Evolutionary conservation across 2,113 vertebrate genomes (phyloP), one percentile per base, ranked within the genome.

Genomic region (Megaleporinus macrocephalus): DNA sequence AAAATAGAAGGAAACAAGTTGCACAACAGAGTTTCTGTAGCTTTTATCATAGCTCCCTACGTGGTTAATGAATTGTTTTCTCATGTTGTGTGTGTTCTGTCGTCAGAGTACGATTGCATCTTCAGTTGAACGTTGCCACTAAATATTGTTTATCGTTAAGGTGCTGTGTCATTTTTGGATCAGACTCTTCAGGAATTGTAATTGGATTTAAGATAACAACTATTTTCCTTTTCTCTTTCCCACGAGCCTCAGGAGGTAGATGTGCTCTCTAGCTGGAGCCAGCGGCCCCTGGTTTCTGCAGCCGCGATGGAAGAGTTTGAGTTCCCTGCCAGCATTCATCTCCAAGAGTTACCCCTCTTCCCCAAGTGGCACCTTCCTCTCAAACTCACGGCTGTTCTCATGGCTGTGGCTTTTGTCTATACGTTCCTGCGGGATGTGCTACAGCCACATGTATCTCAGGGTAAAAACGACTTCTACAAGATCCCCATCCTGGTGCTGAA

Each of bases 401-500:
- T 93, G 13, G 86, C 88, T 16, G 63, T 93, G 74, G 88, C 89
- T 4, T 97, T 96, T 85, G 63, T 94, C 73, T 96, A 96, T 83
- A 95, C 94, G 59, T 87, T 91, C 16, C 14, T 96, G 6, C 91
- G 95, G 85, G 95, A 97, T 41, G 78, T 95, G 29, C 76, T 97
- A 80, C 90, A 96, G 85, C 96, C 95, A 81, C 89, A 92, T 55
- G 72, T 93, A 69, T 91, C 83, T 61, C 88, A 73, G 78, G 89
- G 83, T 62, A 89, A 93, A 86, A 93, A 93, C 0, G 89, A 91
- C 88, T 95, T 95, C 89, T 96, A 97, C 85, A 95, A 89, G 89
- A 93, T 96, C 83, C 95, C 95, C 29, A 80, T 96, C 66, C 89
- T 96, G 83, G 94, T 96, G 62, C 88, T 95, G 86, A 96, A 97